Evolutionary conservation across 1,140 invertebrate species (phyloP), one percentile per base, ranked within the genome.

Genomic region (Bombus haemorrhoidalis): DNA sequence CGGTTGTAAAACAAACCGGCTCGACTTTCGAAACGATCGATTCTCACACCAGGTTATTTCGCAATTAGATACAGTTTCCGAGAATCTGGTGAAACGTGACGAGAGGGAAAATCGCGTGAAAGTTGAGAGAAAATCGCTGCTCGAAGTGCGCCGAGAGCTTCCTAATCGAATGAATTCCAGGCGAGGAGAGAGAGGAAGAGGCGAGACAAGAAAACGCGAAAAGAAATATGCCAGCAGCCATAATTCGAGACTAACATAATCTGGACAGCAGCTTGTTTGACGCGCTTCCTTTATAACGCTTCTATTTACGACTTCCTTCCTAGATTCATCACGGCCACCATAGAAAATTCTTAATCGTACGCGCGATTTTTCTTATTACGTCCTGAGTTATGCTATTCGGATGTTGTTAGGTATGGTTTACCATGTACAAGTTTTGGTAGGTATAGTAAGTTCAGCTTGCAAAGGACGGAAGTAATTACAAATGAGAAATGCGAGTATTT

Each of bases 31-130:
- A 73, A 79, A 66, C 41, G 37, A 79, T 79, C 62, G 79, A 72
- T 72, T 39, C 66, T 53, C 80, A 73, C 80, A 39, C 47, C 37
- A 13, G 47, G 37, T 81, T 37, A 72, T 59, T 37, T 37, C 22
- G 34, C 34, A 68, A 68, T 18, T 57, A 53, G 79, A 81, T 57
- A 73, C 57, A 62, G 39, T 81, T 73, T 81, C 80, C 69, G 41
- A 72, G 80, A 81, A 81, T 81, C 80, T 32, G 39, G 80, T 73
- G 80, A 83, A 83, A 83, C 72, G 71, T 32, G 64, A 18, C 72
- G 41, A 1, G 39, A n/a, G 9, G 41, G n/a, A 53, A 34, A 47
- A 75, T 62, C 75, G 39, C 39, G 75, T 64, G 62, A 75, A 83
- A 75, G 72, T 43, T 18, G 13, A 1, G n/a, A 37, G 57, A 75